A percentile compares a stretch with the other conserved stretches of the same genome.
Conservation (phyloP, 2,113 vertebrate genomes). For the Mustela lutreola region DNA sequence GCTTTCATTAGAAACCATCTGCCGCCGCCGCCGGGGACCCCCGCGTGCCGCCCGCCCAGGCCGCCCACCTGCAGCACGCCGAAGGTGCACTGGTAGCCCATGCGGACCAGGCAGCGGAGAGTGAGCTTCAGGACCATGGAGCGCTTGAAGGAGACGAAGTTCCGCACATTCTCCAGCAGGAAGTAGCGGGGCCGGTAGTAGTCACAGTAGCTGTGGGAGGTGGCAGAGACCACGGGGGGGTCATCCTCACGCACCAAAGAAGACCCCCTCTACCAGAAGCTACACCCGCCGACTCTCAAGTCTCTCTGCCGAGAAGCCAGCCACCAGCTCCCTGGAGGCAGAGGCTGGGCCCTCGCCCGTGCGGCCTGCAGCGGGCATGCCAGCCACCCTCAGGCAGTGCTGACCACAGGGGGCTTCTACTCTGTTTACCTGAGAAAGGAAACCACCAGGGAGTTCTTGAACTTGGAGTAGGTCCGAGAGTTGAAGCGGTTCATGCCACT, state of each 20-base stretch:
- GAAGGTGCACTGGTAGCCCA: slow-evolving; percentile 99
- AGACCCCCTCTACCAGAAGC: neutral
- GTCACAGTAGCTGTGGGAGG: slow-evolving; percentile 94
- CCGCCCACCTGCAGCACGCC: slow-evolving; percentile 94
- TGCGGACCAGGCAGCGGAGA: slow-evolving; percentile 95
- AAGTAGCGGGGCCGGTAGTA: slow-evolving; percentile 98
- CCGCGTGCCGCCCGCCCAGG: fast-evolving
- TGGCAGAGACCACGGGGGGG: neutral
- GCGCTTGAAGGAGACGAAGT: slow-evolving; percentile 97
- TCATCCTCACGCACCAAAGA: neutral
- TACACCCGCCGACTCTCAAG: neutral
- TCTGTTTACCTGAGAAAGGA: slow-evolving; percentile 95
- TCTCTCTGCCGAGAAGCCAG: neutral
- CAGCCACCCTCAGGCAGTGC: too few species aligned
- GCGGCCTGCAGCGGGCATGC: neutral
- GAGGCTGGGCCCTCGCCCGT: neutral
- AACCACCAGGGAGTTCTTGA: slow-evolving; percentile 98
- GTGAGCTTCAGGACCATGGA: slow-evolving; percentile 99
- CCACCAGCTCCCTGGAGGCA: neutral
- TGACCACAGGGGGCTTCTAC: neutral
- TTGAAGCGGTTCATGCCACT: slow-evolving; percentile 99
- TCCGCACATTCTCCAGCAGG: slow-evolving; percentile 97
- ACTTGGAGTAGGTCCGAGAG: slow-evolving; percentile 98
- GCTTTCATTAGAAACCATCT: neutral
- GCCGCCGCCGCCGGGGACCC: neutral